Evolutionary conservation across 2,888 invertebrate genomes (phyloP), one percentile per base, ranked within the genome.

Genomic region (Operophtera brumata): DNA sequence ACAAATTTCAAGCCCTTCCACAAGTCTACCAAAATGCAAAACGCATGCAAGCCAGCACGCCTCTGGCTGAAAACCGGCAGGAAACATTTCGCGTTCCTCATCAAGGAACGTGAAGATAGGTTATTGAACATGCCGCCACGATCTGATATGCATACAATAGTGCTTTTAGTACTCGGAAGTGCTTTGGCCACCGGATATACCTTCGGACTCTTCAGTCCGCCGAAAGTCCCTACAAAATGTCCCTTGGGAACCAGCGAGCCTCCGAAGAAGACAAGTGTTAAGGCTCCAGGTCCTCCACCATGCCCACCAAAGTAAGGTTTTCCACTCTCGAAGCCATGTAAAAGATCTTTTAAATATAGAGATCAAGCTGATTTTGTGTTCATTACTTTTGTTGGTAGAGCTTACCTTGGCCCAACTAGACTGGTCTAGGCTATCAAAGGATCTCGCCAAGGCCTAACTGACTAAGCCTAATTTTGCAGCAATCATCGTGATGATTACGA

Each of bases 41-140:
- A 71, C 44, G 77, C 78, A 10, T 73, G 80, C 26, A 85, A 85
- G 61, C 86, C 86, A 1, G 74, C 78, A 0, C 80, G 68, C 11
- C 70, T 86, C 1, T 86, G 83, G 83, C 61, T 73, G 30, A 58
- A 67, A 1, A 84, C 82, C 1, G 71, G 80, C 0, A 67, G 1
- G 28, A 78, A 78, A 40, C 70, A 80, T 34, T 69, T 75, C 6
- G 42, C 46, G 7, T 66, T 57, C 0, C 55, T 72, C 9, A 25
- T 83, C 1, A 53, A 55, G 0, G 62, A 76, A 7, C 69, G 70
- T 3, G 5, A 62, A 0, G 55, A 54, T 0, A 52, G 62, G 8
- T 51, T 57, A 0, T 57, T 63, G 0, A 14, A 64, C 0, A 57
- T 70, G 14, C 64, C 71, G 2, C 14, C 47, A 0, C 61, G 45